Percentiles rank a stretch among this genome's conserved stretches.
Conservation (phyloP, 2,888 invertebrate species). For the Rhabditoides inermis region DNA sequence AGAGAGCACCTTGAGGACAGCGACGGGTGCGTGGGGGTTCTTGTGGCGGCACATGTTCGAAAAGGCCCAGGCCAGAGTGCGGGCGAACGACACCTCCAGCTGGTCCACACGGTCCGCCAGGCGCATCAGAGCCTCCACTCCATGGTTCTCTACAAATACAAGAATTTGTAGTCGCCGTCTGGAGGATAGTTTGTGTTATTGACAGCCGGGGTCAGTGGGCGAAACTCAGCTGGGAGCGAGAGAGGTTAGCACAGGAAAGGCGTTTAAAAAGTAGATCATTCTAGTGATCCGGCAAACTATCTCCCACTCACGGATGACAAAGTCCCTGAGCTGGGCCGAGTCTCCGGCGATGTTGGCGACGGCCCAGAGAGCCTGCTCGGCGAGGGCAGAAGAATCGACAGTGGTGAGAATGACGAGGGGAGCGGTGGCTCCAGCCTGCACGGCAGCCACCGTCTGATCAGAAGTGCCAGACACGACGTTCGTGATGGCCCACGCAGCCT, state of each 20-base stretch:
- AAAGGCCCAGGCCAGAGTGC: slow-evolving; percentile 69
- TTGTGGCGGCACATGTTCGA: slow-evolving; percentile 95
- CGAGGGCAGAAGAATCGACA: slow-evolving; percentile 64
- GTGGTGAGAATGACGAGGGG: slow-evolving; percentile 69
- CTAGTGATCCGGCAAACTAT: no score
- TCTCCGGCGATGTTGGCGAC: slow-evolving; percentile 90
- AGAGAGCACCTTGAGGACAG: slow-evolving; percentile 22
- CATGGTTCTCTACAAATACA: slow-evolving; percentile 63
- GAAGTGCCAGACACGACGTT: slow-evolving; percentile 79
- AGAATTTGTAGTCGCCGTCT: no score
- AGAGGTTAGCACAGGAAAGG: no score
- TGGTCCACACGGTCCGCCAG: slow-evolving; percentile 63
- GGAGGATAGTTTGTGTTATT: no score
- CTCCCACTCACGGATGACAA: slow-evolving; percentile 73
- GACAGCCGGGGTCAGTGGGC: no score
- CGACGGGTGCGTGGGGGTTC: slow-evolving; percentile 64
- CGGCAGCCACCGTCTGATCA: slow-evolving; percentile 70
- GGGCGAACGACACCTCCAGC: slow-evolving; percentile 25
- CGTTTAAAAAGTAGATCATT: no score
- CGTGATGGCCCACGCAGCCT: slow-evolving; percentile 92
- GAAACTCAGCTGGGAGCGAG: no score
- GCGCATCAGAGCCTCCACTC: slow-evolving; percentile 71
- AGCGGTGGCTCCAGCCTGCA: slow-evolving; percentile 71
- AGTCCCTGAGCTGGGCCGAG: slow-evolving; percentile 66
- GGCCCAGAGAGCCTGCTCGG: slow-evolving; percentile 75